Conservation (phyloP, 2,888 invertebrate species). For the Tupiocoris notatus region DNA sequence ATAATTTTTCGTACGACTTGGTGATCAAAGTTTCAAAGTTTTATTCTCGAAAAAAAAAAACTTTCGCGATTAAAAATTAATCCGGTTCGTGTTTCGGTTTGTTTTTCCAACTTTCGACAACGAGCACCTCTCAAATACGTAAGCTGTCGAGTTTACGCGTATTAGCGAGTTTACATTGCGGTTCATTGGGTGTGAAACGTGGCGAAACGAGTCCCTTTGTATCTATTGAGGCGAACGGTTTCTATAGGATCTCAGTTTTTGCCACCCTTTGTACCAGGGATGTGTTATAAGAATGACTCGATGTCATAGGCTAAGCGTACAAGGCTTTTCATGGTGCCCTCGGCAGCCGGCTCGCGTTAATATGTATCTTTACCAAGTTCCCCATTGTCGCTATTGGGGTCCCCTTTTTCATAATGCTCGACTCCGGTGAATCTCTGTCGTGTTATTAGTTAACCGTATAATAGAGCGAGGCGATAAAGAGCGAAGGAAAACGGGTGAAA, state of each 20-base stretch:
- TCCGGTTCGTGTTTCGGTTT: too few species aligned
- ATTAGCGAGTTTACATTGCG: neutral
- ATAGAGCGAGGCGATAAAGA: neutral
- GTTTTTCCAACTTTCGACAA: too few species aligned
- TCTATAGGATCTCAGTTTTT: neutral
- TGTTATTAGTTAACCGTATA: neutral
- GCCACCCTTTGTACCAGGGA: neutral
- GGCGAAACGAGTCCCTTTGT: neutral
- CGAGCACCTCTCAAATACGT: too few species aligned
- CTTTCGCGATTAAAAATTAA: too few species aligned
- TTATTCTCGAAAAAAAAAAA: too few species aligned
- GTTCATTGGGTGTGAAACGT: neutral
- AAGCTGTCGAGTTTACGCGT: too few species aligned
- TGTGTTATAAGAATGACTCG: neutral
- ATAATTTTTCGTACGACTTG: too few species aligned
- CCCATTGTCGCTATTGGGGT: neutral
- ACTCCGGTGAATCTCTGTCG: neutral
- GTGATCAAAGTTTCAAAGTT: too few species aligned
- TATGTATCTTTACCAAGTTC: neutral
- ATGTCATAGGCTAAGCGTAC: neutral
- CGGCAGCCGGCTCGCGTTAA: neutral
- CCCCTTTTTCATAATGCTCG: too few species aligned
- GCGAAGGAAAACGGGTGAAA: neutral
- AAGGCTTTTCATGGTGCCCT: neutral
- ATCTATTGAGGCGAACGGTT: neutral